Evolutionary conservation across 2,113 vertebrate genomes (phyloP).

Genomic region (Hippotragus niger): DNA sequence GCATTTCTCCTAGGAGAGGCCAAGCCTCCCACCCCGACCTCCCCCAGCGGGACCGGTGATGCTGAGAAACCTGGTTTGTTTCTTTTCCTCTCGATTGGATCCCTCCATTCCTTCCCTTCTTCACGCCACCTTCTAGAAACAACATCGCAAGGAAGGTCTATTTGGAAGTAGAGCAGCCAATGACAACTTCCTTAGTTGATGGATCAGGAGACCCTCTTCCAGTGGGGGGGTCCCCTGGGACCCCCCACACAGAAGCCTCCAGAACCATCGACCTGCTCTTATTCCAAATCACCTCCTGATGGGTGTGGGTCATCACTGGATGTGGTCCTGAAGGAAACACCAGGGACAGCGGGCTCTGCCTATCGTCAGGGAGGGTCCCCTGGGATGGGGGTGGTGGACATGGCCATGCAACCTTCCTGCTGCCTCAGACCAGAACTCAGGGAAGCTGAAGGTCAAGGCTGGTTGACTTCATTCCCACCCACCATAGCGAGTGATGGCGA

Average conservation of each 20-base stretch:
- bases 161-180: not conserved
- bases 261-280: not conserved
- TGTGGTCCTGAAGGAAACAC: no score
- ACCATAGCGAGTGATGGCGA: not conserved
- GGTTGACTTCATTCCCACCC: not conserved
- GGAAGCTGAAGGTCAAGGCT: not conserved
- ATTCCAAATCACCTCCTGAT: not conserved
- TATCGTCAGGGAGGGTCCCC: not conserved
- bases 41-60: not conserved
- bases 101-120: not conserved
- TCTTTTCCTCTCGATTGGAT: not conserved
- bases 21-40: not conserved
- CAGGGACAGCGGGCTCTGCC: not conserved
- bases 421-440: not conserved
- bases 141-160: accelerated
- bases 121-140: not conserved
- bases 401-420: not conserved
- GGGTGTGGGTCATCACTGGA: not conserved
- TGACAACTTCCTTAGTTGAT: accelerated
- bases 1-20: not conserved
- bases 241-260: not conserved
- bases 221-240: not conserved
- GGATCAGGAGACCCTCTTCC: not conserved
- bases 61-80: not conserved
- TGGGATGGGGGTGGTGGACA: not conserved